Conservation (phyloP, 2,797 vertebrate genomes). For the Schizothorax lantsangensis region DNA sequence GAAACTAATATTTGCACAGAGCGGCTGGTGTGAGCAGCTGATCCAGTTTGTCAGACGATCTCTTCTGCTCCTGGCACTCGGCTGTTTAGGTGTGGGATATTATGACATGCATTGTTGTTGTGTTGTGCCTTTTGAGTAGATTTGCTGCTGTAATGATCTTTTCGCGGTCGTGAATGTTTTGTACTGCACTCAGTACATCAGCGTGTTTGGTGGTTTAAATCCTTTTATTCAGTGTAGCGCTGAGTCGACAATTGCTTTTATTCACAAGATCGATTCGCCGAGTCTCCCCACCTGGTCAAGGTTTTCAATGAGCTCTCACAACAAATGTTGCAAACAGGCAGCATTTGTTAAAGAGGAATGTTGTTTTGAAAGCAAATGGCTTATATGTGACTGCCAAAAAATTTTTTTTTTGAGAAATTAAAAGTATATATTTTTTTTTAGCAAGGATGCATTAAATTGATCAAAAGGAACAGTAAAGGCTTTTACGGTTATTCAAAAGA, state of each 20-base stretch:
- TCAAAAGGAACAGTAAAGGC: no score
- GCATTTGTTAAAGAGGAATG: slow-evolving; percentile 6
- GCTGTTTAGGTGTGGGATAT: slow-evolving; percentile 34
- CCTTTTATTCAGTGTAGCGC: slow-evolving; percentile 58
- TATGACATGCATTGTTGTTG: slow-evolving; percentile 35
- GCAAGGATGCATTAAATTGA: not conserved
- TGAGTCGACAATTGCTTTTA: slow-evolving; percentile 57
- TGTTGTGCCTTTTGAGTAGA: slow-evolving; percentile 35
- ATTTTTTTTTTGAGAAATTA: no score
- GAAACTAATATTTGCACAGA: slow-evolving; percentile 10
- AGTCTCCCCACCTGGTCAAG: not conserved
- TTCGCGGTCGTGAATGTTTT: slow-evolving; percentile 54
- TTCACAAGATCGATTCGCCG: slow-evolving; percentile 11
- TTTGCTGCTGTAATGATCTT: slow-evolving; percentile 62
- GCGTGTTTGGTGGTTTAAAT: slow-evolving; percentile 46
- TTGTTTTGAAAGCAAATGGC: not conserved
- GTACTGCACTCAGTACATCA: slow-evolving; percentile 58
- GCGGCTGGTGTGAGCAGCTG: not conserved
- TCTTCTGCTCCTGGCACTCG: slow-evolving; percentile 17
- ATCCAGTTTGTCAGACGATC: slow-evolving; percentile 33
- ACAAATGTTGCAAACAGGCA: not conserved
- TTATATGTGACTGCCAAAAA: not conserved
- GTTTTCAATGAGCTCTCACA: slow-evolving; percentile 32
- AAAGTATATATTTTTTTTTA: not conserved
- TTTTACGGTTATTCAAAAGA: no score